Base-by-base conservation (phyloP, 2,797 vertebrate genomes). In the Triplophysa yarkandensis region DNA sequence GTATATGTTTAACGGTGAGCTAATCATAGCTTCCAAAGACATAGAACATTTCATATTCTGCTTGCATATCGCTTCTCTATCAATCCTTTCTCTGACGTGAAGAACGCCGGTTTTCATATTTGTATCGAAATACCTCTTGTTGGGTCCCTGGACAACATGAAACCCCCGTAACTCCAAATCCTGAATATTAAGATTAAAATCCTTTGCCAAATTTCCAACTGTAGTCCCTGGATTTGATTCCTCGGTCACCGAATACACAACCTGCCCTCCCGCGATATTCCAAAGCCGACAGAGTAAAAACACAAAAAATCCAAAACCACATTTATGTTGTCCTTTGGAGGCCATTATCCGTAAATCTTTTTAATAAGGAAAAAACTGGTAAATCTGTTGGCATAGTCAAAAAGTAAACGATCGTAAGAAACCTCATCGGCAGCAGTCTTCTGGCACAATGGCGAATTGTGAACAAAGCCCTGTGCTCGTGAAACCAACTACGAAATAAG, bases 141-240 rank as follows among this genome's bases (percentile, higher is more conserved):
- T 84, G 17, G 77, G 68, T 74, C 78, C 82, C 4, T 71, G 60
- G 48, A 86, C 84, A 4, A 93, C 83, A 50, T 86, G 88, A 1
- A 93, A 85, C 80, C 84, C 88, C 83, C 90, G 86, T 9, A 76
- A 71, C 74, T 88, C 87, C 66, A 93, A 69, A 16, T 91, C 89
- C 27, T 82, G 71, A 4, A 83, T 27, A 28, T 86, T 90, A 32
- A 92, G 71, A 30, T 90, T 87, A 58, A 93, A 85, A 86, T 91
- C 90, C 80, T 89, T 91, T 0, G 85, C 90, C 50, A 93, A 81
- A 81, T 91, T 93, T 19, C 91, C 92, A 11, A 91, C 82, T 63
- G 88, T 80, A 8, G 88, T 89, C 48, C 89, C 91, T 82, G 88
- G 89, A 80, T 89, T 84, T 74, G 78, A 57, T 71, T 93, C 91